These are phyloP conservation scores for Neolamprologus hecqui DNA, from an alignment of 2,113 vertebrate genomes.

Conservation along the genomic window DNA sequence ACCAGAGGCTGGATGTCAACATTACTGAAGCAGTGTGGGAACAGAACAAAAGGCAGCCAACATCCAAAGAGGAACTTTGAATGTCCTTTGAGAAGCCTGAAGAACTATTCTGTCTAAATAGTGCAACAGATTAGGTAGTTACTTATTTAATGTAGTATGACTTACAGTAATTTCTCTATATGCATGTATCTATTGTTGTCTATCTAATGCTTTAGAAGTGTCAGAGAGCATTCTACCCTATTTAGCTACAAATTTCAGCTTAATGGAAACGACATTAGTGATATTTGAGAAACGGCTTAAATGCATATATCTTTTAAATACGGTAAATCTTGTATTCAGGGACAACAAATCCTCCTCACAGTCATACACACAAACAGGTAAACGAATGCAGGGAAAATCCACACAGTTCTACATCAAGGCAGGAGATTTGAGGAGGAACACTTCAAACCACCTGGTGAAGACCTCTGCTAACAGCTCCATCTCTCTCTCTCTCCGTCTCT, in stretches of 20 bases:
- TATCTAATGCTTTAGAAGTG: not conserved
- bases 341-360: not conserved
- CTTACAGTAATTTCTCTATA: not conserved
- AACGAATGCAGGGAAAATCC: not conserved
- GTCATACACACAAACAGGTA: not conserved
- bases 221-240: not conserved
- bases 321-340: not conserved
- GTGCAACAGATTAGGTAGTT: not conserved
- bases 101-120: not conserved
- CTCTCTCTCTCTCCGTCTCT: not conserved
- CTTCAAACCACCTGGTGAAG: slow-evolving; percentile 43
- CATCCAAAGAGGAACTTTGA: not conserved
- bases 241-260: not conserved
- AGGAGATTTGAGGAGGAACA: not conserved
- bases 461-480: slow-evolving; percentile 26
- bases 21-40: not conserved
- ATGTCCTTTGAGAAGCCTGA: not conserved
- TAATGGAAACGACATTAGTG: not conserved
- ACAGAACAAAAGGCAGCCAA: not conserved
- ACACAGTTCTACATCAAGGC: not conserved
- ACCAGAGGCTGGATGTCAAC: not conserved
- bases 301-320: not conserved
- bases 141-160: not conserved
- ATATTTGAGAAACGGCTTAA: not conserved
- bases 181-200: not conserved